phyloP scores from a whole-genome alignment of 2,113 vertebrate genomes.

The Thunnus maccoyii region DNA sequence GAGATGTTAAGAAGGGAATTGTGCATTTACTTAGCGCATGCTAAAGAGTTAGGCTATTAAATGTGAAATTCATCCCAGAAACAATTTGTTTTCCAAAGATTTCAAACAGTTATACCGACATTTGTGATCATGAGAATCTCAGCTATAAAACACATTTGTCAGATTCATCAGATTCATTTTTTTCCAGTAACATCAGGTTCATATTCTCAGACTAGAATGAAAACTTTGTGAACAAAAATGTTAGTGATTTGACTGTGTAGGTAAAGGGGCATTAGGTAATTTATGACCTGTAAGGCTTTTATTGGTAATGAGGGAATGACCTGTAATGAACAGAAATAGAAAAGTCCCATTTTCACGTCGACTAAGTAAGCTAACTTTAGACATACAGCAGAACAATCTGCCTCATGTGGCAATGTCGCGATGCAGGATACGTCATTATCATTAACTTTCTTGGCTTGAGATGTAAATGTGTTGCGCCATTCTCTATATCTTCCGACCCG shows the following conservation, averaged over 20 bases:
- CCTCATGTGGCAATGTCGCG: not conserved
- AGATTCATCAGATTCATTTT: not conserved
- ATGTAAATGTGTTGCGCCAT: constrained; percentile 17
- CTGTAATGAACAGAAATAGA: not conserved
- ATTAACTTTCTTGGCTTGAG: constrained; percentile 1
- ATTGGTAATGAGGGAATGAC: not conserved
- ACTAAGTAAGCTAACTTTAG: not conserved
- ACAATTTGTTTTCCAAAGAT: constrained; percentile 21
- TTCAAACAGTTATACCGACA: constrained; percentile 36
- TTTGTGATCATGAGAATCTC: constrained; percentile 62
- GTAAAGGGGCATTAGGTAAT: constrained; percentile 32
- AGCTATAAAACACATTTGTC: constrained; percentile 8
- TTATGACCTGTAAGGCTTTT: constrained; percentile 2
- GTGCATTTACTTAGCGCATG: constrained; percentile 44
- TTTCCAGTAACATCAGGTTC: not conserved
- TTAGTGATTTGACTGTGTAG: constrained; percentile 10
- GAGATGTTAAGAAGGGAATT: constrained; percentile 74
- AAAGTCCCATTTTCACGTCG: constrained; percentile 5
- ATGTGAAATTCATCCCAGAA: constrained; percentile 32
- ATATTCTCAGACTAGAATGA: not conserved
- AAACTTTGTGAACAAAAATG: not conserved
- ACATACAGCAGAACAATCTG: constrained; percentile 1
- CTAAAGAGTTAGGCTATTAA: constrained; percentile 50
- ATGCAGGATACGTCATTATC: not conserved
- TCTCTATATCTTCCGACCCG: not conserved